phyloP scores from a whole-genome alignment of 2,797 vertebrate genomes.

The Emydoidea blandingii region DNA sequence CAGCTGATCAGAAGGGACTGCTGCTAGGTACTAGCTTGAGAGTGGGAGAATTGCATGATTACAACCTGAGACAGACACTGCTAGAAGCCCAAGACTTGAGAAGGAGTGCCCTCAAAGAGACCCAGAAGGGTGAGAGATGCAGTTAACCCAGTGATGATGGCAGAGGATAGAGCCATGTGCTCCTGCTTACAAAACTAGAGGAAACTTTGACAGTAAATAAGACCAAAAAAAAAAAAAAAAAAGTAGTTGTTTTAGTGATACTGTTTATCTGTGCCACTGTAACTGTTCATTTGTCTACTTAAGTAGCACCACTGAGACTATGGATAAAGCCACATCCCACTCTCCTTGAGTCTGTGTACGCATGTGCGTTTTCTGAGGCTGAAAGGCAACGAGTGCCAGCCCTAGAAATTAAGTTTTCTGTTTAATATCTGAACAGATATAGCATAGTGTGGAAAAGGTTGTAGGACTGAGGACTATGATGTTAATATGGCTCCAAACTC shows the following conservation, averaged over 20 bases:
- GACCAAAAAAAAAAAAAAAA: too few species aligned
- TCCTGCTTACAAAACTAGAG: neutral
- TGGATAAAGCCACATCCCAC: neutral
- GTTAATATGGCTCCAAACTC: neutral
- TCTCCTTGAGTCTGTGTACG: neutral
- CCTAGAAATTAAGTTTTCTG: neutral
- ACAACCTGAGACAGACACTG: neutral
- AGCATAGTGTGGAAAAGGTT: neutral
- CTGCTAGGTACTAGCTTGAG: accelerated
- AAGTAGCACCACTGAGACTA: neutral
- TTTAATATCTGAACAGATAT: neutral
- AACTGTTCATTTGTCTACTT: neutral
- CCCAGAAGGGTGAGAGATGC: neutral
- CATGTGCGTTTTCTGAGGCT: neutral
- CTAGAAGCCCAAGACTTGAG: neutral
- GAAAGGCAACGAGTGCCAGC: neutral
- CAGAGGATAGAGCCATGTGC: neutral
- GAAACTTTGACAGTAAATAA: neutral
- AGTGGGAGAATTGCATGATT: neutral
- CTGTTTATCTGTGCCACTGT: neutral
- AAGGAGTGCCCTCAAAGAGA: neutral
- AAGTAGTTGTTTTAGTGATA: neutral
- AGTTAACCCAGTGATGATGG: neutral
- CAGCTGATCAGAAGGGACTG: neutral
- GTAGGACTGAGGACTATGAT: neutral